Evolutionary conservation across 53 echinoderm and acorn worm species (phyloP).

Genomic region (Stichopus horrens): DNA sequence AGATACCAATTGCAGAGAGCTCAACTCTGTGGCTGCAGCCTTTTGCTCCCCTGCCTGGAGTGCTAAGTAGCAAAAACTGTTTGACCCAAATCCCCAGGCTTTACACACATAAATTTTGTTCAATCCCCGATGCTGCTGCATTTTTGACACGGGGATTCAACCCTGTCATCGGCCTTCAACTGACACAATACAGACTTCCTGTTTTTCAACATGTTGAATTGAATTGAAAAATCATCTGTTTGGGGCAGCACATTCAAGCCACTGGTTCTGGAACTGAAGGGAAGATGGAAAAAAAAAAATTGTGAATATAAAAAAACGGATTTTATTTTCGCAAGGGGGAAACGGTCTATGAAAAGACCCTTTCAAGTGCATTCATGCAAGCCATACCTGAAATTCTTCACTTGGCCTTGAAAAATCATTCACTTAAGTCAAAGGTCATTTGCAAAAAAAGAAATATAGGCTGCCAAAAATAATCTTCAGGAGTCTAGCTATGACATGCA

Average conservation of each 20-base stretch:
- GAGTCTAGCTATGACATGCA: too few species aligned
- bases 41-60: too few species aligned
- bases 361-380: conserved; percentile 32
- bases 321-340: background rate
- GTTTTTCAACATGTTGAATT: conserved; percentile 40
- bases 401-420: conserved; percentile 38
- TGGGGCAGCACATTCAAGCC: conserved; percentile 29
- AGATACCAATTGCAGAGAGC: too few species aligned
- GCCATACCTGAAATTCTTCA: conserved; percentile 23
- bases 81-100: conserved; percentile 36
- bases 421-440: conserved; percentile 26
- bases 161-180: conserved; percentile 35
- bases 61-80: background rate
- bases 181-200: conserved; percentile 33
- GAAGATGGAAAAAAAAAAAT: background rate
- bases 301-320: background rate
- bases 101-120: background rate
- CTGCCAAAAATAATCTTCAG: too few species aligned
- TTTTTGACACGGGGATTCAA: background rate
- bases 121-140: background rate
- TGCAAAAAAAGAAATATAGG: background rate
- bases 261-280: background rate
- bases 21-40: too few species aligned
- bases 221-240: conserved; percentile 39
- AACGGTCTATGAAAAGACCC: background rate